phyloP scores from a whole-genome alignment of 2,113 vertebrate genomes.

The Cephalopterus ornatus region DNA sequence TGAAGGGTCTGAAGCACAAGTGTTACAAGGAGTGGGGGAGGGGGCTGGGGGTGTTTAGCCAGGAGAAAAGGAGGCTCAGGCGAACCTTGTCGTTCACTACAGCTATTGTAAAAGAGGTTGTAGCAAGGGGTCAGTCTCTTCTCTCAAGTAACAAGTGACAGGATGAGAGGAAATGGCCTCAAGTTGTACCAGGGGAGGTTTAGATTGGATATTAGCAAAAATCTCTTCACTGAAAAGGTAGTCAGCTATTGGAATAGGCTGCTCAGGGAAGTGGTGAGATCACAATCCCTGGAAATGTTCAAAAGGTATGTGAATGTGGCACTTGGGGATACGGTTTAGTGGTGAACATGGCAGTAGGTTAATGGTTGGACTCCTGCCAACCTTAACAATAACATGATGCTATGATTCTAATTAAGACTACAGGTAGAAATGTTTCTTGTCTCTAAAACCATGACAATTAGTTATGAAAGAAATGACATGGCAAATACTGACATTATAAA shows the following conservation, averaged over 20 bases:
- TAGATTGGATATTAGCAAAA: neutral
- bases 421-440: slow-evolving; percentile 39
- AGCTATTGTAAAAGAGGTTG: too few species aligned
- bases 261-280: neutral
- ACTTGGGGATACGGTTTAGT: neutral
- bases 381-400: neutral
- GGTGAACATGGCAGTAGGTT: neutral
- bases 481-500: slow-evolving; percentile 68
- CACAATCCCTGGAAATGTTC: neutral
- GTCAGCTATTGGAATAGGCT: neutral
- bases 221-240: neutral
- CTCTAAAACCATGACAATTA: slow-evolving; percentile 66
- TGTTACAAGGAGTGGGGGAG: neutral
- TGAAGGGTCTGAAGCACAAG: neutral
- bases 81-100: neutral
- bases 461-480: neutral
- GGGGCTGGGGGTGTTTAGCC: neutral
- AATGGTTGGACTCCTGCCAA: neutral
- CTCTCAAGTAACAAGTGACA: too few species aligned
- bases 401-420: neutral
- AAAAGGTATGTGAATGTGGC: neutral
- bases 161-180: too few species aligned
- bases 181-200: too few species aligned
- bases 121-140: too few species aligned
- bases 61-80: neutral